Evolutionary conservation across 2,888 invertebrate species (phyloP), one percentile per base, ranked within the genome.

Genomic region (Macrophya annulata): DNA sequence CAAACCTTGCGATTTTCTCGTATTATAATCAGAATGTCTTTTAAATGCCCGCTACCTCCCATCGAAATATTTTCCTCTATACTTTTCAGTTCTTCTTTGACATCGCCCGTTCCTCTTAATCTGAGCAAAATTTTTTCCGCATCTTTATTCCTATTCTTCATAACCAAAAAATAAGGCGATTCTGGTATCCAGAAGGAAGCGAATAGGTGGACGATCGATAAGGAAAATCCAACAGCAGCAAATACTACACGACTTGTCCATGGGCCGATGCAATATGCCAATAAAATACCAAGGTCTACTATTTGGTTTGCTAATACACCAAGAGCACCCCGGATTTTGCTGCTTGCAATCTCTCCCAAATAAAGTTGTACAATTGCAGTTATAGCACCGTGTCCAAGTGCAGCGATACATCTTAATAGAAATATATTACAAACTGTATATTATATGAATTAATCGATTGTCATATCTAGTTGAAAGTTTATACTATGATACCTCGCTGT

Each of bases 131-230:
- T 72, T 15, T 86, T 21, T 4, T 43, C 51, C 3, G 89, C 89
- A 0, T 1, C 17, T 5, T 82, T 76, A 12, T 15, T 21, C 0
- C 74, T 77, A 0, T 83, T 31, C 21, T 85, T 87, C 81, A 85
- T 87, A 10, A 88, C 0, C 6, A 82, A 85, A 45, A 86, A 86
- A 45, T 88, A 88, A 4, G 89, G 88, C 0, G 87, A 86, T 25
- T 89, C 89, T 9, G 89, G 89, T 76, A 89, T 77, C 89, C 89
- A 89, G 2, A 59, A 10, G 37, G 87, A 79, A 1, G 72, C 48
- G 6, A 88, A 2, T 0, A 86, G 1, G 85, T 0, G 0, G 1
- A 55, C 8, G 55, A 55, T 55, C n/a, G 55, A 55, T 55, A 55
- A 2, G n/a, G 2, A n/a, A 55, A 55, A n/a, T 55, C 55, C 55